phyloP scores from a whole-genome alignment of 2,888 invertebrate genomes.

The Leptopilina myrica region DNA sequence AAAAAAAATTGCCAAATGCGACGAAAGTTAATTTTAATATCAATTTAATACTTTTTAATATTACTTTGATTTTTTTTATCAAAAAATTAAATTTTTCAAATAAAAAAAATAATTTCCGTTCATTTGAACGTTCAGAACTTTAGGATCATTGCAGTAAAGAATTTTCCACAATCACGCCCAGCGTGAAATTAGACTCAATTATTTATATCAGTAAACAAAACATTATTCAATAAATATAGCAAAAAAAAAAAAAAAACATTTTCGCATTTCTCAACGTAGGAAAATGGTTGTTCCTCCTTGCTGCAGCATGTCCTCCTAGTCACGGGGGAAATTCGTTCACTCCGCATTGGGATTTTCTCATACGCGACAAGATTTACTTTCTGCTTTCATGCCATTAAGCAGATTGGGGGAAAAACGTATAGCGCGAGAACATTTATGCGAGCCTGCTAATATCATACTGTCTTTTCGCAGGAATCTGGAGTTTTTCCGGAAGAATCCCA shows the following conservation, averaged over 20 bases:
- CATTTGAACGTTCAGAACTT: no score
- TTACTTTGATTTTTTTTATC: no score
- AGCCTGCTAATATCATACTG: constrained; percentile 58
- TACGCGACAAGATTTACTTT: constrained; percentile 46
- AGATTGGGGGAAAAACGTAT: constrained; percentile 59
- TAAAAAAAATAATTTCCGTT: no score
- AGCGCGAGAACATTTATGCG: constrained; percentile 51
- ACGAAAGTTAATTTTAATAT: no score
- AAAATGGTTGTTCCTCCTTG: constrained; percentile 48
- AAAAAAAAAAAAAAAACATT: background rate
- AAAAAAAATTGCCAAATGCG: no score
- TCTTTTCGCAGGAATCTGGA: constrained; percentile 55
- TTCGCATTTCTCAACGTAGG: background rate
- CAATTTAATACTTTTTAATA: no score
- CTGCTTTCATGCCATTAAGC: constrained; percentile 50
- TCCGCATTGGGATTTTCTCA: constrained; percentile 66
- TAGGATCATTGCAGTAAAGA: no score
- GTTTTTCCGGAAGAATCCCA: constrained; percentile 59
- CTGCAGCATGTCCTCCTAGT: constrained; percentile 65
- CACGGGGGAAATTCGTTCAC: constrained; percentile 68
- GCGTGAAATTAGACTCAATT: no score
- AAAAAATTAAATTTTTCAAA: no score
- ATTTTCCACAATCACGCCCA: no score
- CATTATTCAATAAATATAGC: background rate
- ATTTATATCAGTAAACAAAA: no score